A percentile compares a stretch with the other conserved stretches of the same genome.
These are phyloP conservation scores for Sardina pilchardus DNA, from an alignment of 2,113 vertebrate species.

Conservation along the genomic window DNA sequence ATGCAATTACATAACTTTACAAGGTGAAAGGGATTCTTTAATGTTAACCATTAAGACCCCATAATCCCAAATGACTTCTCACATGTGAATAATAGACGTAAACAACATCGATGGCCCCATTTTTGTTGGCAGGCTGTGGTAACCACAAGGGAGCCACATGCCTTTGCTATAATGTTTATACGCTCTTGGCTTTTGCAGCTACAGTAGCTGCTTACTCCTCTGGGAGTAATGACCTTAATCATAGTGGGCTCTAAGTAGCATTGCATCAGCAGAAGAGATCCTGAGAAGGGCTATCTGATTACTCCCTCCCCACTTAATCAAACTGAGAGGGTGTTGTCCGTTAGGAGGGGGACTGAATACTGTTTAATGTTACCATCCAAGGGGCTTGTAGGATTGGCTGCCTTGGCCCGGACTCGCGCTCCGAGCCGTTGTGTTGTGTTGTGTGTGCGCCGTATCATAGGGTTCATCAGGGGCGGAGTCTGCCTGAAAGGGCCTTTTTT, in stretches of 20 bases:
- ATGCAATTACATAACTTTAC: constrained; percentile 9
- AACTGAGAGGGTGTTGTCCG: constrained; percentile 40
- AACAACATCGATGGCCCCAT: constrained; percentile 6
- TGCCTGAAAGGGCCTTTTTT: not conserved
- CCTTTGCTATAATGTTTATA: not conserved
- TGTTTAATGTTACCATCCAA: constrained; percentile 31
- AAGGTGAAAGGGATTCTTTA: not conserved
- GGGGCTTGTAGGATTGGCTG: constrained; percentile 16
- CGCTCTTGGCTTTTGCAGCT: not conserved
- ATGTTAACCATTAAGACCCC: not conserved
- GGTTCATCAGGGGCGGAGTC: not conserved
- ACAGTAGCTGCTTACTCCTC: not conserved
- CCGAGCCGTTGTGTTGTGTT: not conserved
- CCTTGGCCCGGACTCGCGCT: not conserved
- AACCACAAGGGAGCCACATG: constrained; percentile 9
- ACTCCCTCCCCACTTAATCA: constrained; percentile 44
- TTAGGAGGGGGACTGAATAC: not conserved
- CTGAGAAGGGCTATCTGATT: constrained; percentile 40
- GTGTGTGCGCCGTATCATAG: not conserved
- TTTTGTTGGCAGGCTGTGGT: not conserved
- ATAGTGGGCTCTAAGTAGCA: constrained; percentile 22
- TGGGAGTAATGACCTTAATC: constrained; percentile 15
- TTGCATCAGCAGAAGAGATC: constrained; percentile 10
- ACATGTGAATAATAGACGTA: not conserved
- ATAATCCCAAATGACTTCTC: constrained; percentile 10